phyloP scores from a whole-genome alignment of 2,797 vertebrate species.

The Molossus alvarezi region DNA sequence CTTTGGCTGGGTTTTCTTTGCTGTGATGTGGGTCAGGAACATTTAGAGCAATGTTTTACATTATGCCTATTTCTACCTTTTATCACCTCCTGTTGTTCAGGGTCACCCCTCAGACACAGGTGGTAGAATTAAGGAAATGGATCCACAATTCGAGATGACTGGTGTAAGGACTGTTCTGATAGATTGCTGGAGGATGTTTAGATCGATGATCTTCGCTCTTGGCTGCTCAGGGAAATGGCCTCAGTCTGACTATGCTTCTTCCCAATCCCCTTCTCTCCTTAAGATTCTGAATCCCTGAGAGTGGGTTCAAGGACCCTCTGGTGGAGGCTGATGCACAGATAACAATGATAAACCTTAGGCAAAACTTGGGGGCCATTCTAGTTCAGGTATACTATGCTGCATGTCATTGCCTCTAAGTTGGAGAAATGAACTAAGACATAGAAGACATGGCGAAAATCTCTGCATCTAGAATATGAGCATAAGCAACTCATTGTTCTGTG shows the following conservation, averaged over 20 bases:
- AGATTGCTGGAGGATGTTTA: neutral
- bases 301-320: neutral
- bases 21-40: neutral
- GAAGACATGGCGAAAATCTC: neutral
- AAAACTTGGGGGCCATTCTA: neutral
- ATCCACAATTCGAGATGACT: neutral
- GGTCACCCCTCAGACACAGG: neutral
- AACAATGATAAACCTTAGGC: neutral
- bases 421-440: neutral
- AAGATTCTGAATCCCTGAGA: neutral
- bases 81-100: neutral
- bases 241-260: neutral
- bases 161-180: neutral
- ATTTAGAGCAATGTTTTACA: neutral
- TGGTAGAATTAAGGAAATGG: neutral
- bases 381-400: neutral
- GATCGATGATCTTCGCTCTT: neutral
- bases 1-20: neutral
- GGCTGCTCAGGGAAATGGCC: neutral
- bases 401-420: neutral
- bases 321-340: neutral
- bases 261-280: neutral
- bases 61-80: neutral
- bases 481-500: neutral
- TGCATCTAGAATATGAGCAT: neutral